Percentiles rank a stretch among this genome's conserved stretches.
These are phyloP conservation scores for Latrodectus elegans DNA, from an alignment of 2,888 invertebrate genomes.

Conservation along the genomic window DNA sequence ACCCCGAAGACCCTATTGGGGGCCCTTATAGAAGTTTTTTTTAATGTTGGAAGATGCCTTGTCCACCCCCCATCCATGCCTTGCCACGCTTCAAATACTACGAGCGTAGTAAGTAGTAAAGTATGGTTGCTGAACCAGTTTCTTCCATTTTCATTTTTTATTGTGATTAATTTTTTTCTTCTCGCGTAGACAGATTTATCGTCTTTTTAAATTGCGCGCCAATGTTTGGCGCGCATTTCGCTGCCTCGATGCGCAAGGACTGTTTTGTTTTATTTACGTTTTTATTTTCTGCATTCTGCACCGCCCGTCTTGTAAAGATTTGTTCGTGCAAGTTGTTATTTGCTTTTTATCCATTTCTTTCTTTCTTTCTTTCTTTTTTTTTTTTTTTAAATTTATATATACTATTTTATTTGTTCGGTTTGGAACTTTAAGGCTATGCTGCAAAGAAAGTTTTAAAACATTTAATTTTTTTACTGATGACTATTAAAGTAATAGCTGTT, in stretches of 20 bases:
- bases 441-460: no score
- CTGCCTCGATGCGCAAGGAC: neutral
- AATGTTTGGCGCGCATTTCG: conserved; percentile 49
- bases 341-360: neutral
- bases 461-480: no score
- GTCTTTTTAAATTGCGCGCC: conserved; percentile 36
- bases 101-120: conserved; percentile 58
- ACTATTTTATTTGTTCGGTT: neutral
- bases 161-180: conserved; percentile 23
- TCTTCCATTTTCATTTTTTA: conserved; percentile 28
- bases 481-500: no score
- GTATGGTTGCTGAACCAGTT: conserved; percentile 32
- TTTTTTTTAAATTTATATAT: neutral
- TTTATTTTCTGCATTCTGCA: neutral
- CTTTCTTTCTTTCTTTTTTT: neutral
- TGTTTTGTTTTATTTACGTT: neutral
- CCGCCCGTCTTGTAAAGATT: no score
- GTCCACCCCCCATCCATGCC: conserved; percentile 14
- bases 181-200: conserved; percentile 29
- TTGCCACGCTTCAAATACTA: conserved; percentile 65
- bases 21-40: conserved; percentile 32
- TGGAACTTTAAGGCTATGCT: no score
- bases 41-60: conserved; percentile 42
- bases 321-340: neutral
- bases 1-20: conserved; percentile 31